Percentiles rank a stretch among this genome's conserved stretches.
These are phyloP conservation scores for Cassiopea andromeda DNA, from an alignment of 30 jellyfish, hydroid and myxozoan genomes.

Conservation along the genomic window DNA sequence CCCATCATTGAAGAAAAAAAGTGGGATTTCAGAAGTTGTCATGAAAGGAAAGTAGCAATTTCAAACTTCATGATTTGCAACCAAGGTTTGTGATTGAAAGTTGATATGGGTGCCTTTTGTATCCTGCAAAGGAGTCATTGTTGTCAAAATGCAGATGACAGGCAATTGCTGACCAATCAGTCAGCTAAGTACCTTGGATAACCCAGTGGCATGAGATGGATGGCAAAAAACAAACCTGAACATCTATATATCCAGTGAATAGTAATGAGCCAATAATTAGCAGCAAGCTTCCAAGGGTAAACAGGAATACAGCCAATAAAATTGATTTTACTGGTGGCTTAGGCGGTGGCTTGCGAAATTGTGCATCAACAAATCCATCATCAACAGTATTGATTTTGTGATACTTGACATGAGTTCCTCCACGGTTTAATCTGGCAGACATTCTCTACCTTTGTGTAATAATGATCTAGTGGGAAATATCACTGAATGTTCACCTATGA, in stretches of 20 bases:
- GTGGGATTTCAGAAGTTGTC: too few species aligned
- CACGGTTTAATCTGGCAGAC: slow-evolving; percentile 34
- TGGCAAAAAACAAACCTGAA: slow-evolving; percentile 50
- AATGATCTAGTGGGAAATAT: too few species aligned
- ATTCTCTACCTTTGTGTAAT: neutral
- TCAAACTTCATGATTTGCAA: too few species aligned
- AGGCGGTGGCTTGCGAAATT: slow-evolving; percentile 86
- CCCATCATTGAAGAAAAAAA: too few species aligned
- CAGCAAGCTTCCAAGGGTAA: slow-evolving; percentile 83
- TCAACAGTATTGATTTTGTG: slow-evolving; percentile 76
- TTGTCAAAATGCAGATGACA: too few species aligned
- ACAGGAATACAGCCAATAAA: slow-evolving; percentile 83
- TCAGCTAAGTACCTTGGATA: too few species aligned
- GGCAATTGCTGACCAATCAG: too few species aligned
- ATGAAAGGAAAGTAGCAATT: too few species aligned
- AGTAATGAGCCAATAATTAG: slow-evolving; percentile 79
- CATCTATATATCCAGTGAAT: slow-evolving; percentile 91
- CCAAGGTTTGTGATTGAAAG: too few species aligned
- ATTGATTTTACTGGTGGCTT: slow-evolving; percentile 84
- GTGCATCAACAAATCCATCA: slow-evolving; percentile 91
- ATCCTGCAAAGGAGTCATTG: too few species aligned
- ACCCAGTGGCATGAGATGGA: neutral
- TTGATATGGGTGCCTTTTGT: too few species aligned
- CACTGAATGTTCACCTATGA: too few species aligned
- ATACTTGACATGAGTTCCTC: slow-evolving; percentile 61